Evolutionary conservation across 1,140 invertebrate genomes (phyloP).

Genomic region (Drosophila nigrodunni): DNA sequence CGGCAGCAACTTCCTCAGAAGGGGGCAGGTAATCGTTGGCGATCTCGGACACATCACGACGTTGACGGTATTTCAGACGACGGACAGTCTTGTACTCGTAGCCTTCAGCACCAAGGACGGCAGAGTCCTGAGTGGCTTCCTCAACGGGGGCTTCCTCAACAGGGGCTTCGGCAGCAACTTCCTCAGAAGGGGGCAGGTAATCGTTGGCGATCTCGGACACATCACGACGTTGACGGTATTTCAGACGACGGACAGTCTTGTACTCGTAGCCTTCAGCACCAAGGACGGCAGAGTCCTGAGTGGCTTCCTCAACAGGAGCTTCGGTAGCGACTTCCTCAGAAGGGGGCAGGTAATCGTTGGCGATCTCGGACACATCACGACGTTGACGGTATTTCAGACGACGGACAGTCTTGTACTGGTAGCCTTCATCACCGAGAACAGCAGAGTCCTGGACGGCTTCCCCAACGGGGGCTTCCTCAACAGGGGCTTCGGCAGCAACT

Average conservation of each 20-base stretch:
- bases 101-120: slow-evolving; percentile 46
- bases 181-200: slow-evolving; percentile 58
- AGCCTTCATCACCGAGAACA: slow-evolving; percentile 55
- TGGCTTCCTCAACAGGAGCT: slow-evolving; percentile 34
- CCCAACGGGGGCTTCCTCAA: too few species aligned
- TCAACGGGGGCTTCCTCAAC: slow-evolving; percentile 40
- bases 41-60: slow-evolving; percentile 56
- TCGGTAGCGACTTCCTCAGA: slow-evolving; percentile 48
- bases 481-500: too few species aligned
- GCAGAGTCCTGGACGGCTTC: too few species aligned
- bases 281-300: slow-evolving; percentile 56
- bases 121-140: slow-evolving; percentile 38
- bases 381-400: slow-evolving; percentile 62
- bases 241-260: slow-evolving; percentile 64
- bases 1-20: slow-evolving; percentile 25
- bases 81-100: slow-evolving; percentile 60
- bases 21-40: slow-evolving; percentile 55
- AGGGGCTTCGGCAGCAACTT: slow-evolving; percentile 38
- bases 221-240: slow-evolving; percentile 69
- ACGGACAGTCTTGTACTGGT: slow-evolving; percentile 64
- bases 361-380: slow-evolving; percentile 61
- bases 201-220: slow-evolving; percentile 62
- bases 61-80: slow-evolving; percentile 56
- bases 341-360: slow-evolving; percentile 65
- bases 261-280: slow-evolving; percentile 64